Base-by-base conservation (phyloP, 2,797 vertebrate genomes). In the Allobates femoralis region DNA sequence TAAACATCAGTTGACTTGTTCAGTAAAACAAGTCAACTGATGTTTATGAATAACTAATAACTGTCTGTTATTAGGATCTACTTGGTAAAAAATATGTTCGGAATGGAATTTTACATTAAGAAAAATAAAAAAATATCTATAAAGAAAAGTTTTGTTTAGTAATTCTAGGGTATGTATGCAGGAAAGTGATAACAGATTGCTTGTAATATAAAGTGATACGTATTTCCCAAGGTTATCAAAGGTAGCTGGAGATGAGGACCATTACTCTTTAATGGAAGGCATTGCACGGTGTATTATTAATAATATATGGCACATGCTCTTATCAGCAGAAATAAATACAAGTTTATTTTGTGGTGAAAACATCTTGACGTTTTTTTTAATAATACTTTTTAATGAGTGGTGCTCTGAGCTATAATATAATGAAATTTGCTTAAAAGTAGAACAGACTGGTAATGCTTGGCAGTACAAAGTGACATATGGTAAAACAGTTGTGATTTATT, bases 361-460 rank as follows among this genome's bases (percentile, higher is more conserved):
- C 91, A 94, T 93, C 91, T 93, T 95, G 95, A 96, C 94, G 94
- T 96, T 95, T 95, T 94, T 95, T 94, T 95, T 92, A 90, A 94
- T 95, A 95, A 95, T 96, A 93, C 92, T 94, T 95, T 93, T 96
- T 98, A 98, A 97, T 97, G 95, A 98, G 95, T 89, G 90, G 94
- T 93, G 94, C 96, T 96, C 91, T 94, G 93, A 97, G 96, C 95
- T 94, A 95, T 95, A 93, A 93, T 94, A 94, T 96, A 97, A 96
- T 97, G 95, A 96, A 97, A 97, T 97, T 96, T 97, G 95, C 95
- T 96, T 93, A 94, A 94, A 95, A 95, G 95, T 95, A 92, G 96
- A 96, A 93, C 95, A 96, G 95, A 92, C 95, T 94, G 93, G 94
- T 93, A 92, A 95, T 93, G 92, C 94, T 98, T 98, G 97, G 97